These are phyloP conservation scores for Gastracanthus pulcherrimus DNA, from an alignment of 2,888 invertebrate species.

Conservation along the genomic window DNA sequence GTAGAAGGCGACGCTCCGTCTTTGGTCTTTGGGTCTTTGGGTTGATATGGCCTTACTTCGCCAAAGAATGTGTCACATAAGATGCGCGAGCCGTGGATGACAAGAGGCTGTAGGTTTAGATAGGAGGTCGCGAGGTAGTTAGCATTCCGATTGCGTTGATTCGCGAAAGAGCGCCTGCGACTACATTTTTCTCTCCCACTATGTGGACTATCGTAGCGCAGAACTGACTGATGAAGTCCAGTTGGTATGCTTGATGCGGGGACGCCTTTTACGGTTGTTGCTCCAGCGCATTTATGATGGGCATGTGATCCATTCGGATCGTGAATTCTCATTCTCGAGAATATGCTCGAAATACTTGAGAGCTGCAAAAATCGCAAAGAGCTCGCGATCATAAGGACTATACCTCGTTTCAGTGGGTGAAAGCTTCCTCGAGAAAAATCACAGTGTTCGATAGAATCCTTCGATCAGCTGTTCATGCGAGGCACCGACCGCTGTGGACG, in stretches of 20 bases:
- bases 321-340: slow-evolving; percentile 42
- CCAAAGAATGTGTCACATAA: slow-evolving; percentile 1
- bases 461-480: slow-evolving; percentile 53
- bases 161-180: slow-evolving; percentile 36
- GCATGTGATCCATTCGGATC: slow-evolving; percentile 57
- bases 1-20: too few relatives aligned
- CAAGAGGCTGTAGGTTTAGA: not conserved
- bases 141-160: not conserved
- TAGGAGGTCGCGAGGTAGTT: not conserved
- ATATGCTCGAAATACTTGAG: slow-evolving; percentile 29
- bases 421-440: slow-evolving; percentile 51
- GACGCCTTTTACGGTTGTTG: slow-evolving; percentile 31
- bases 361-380: slow-evolving; percentile 16
- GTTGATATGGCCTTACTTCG: slow-evolving; percentile 55
- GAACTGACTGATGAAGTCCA: slow-evolving; percentile 49
- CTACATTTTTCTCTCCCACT: slow-evolving; percentile 29
- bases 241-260: slow-evolving; percentile 43
- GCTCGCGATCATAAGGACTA: slow-evolving; percentile 62
- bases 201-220: slow-evolving; percentile 35
- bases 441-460: slow-evolving; percentile 41
- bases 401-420: slow-evolving; percentile 45
- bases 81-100: not conserved
- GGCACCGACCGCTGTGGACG: slow-evolving; percentile 55
- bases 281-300: slow-evolving; percentile 11
- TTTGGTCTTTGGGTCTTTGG: slow-evolving; percentile 17